Conservation (phyloP, 2,888 invertebrate genomes). For the Drosophila aldrichi region DNA sequence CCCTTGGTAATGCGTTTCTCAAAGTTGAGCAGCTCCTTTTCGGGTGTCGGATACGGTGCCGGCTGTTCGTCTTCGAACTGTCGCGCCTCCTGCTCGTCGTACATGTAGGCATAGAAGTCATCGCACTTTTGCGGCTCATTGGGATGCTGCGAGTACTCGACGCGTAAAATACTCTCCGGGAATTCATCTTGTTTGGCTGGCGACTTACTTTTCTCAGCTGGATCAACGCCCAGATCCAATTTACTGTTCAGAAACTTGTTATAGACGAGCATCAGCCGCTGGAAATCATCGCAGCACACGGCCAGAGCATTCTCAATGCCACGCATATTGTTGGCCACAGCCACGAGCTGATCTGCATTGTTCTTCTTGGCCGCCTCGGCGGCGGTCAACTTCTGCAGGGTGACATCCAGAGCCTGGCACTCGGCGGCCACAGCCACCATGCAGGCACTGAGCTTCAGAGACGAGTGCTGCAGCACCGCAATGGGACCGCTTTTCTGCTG, state of each 20-base stretch:
- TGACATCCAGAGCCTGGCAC: constrained; percentile 83
- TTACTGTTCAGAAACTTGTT: constrained; percentile 84
- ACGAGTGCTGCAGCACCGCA: constrained; percentile 83
- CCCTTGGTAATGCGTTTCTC: constrained; percentile 84
- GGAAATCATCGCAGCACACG: constrained; percentile 84
- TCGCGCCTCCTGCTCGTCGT: constrained; percentile 76
- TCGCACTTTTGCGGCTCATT: constrained; percentile 76
- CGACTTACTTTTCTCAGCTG: constrained; percentile 1
- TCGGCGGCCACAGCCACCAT: constrained; percentile 85
- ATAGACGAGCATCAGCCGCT: constrained; percentile 84
- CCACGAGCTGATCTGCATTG: constrained; percentile 79
- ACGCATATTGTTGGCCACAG: constrained; percentile 83
- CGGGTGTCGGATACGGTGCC: constrained; percentile 65
- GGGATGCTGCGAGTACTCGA: constrained; percentile 79
- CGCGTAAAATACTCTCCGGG: constrained; percentile 81
- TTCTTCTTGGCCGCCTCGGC: constrained; percentile 78
- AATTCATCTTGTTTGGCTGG: constrained; percentile 67
- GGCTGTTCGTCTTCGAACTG: constrained; percentile 60
- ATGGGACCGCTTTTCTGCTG: constrained; percentile 79
- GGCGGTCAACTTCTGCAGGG: constrained; percentile 81
- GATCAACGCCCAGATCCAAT: constrained; percentile 57
- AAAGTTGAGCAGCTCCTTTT: constrained; percentile 82
- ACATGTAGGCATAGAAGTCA: constrained; percentile 85
- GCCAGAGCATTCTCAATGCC: constrained; percentile 83
- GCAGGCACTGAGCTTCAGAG: constrained; percentile 83